A percentile compares a stretch with the other conserved stretches of the same genome.
These are phyloP conservation scores for Bufo bufo DNA, from an alignment of 2,113 vertebrate genomes.

Conservation along the genomic window DNA sequence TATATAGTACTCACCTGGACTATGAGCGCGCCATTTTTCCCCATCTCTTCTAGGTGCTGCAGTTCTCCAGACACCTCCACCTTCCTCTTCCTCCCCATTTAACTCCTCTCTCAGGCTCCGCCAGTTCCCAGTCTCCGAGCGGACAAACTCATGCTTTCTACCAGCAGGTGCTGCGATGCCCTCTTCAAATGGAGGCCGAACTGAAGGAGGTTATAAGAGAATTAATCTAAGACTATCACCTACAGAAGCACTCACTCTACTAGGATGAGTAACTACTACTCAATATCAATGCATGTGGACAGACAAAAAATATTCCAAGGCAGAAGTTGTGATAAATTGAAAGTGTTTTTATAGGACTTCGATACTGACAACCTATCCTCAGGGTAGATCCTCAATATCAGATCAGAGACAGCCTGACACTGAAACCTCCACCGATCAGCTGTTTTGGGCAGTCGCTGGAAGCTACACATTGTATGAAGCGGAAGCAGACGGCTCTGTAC, in stretches of 20 bases:
- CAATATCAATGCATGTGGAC: neutral
- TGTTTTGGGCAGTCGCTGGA: no score
- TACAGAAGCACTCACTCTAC: neutral
- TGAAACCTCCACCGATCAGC: no score
- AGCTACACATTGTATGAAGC: no score
- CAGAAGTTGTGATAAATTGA: no score
- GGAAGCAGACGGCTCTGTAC: no score
- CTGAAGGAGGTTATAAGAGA: constrained; percentile 68
- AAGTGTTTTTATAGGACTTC: no score
- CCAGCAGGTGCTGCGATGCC: constrained; percentile 72
- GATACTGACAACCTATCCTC: no score
- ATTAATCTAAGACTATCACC: constrained; percentile 4
- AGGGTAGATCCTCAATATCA: no score
- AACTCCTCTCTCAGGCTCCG: constrained; percentile 91
- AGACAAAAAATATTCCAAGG: neutral
- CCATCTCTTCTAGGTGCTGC: constrained; percentile 82
- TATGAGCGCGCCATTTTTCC: constrained; percentile 90
- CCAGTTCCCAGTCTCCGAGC: constrained; percentile 96
- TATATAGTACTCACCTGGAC: constrained; percentile 81
- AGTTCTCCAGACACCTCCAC: constrained; percentile 84
- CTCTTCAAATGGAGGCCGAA: constrained; percentile 92
- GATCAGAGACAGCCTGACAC: no score
- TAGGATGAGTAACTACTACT: neutral
- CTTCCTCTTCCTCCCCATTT: constrained; percentile 93
- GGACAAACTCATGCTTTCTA: constrained; percentile 95